Evolutionary conservation across 1,140 invertebrate species (phyloP).

Genomic region (Ostrea edulis): DNA sequence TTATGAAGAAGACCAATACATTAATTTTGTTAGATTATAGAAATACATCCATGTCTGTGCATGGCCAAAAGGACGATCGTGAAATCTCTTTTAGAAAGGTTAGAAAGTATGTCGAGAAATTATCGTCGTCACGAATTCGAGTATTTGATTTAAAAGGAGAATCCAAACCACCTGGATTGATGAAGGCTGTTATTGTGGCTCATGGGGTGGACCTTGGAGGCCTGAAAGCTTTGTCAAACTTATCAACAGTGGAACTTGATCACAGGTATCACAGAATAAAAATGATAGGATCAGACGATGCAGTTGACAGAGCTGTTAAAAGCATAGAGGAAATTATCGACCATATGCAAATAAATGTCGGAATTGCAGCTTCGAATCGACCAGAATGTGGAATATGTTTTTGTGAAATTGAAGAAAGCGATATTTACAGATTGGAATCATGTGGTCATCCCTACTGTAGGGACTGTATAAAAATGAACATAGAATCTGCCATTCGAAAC

Average conservation of each 20-base stretch:
- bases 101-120: slow-evolving; percentile 56
- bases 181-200: slow-evolving; percentile 66
- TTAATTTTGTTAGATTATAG: slow-evolving; percentile 64
- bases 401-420: slow-evolving; percentile 62
- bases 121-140: slow-evolving; percentile 47
- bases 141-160: slow-evolving; percentile 57
- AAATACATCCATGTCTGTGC: slow-evolving; percentile 61
- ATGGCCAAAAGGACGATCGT: slow-evolving; percentile 56
- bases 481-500: slow-evolving; percentile 52
- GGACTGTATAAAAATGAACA: slow-evolving; percentile 65
- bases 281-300: slow-evolving; percentile 62
- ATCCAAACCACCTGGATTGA: slow-evolving; percentile 66
- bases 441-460: slow-evolving; percentile 75
- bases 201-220: slow-evolving; percentile 59
- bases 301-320: slow-evolving; percentile 50
- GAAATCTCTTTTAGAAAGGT: slow-evolving; percentile 51
- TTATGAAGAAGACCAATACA: slow-evolving; percentile 57
- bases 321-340: slow-evolving; percentile 52
- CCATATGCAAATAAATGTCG: background rate
- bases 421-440: slow-evolving; percentile 67
- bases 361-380: background rate
- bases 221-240: slow-evolving; percentile 50
- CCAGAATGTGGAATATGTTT: slow-evolving; percentile 72
- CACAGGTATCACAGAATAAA: slow-evolving; percentile 63
- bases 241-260: slow-evolving; percentile 58